Conservation (phyloP, 2,888 invertebrate species). For the Chymomyza fuscimana region DNA sequence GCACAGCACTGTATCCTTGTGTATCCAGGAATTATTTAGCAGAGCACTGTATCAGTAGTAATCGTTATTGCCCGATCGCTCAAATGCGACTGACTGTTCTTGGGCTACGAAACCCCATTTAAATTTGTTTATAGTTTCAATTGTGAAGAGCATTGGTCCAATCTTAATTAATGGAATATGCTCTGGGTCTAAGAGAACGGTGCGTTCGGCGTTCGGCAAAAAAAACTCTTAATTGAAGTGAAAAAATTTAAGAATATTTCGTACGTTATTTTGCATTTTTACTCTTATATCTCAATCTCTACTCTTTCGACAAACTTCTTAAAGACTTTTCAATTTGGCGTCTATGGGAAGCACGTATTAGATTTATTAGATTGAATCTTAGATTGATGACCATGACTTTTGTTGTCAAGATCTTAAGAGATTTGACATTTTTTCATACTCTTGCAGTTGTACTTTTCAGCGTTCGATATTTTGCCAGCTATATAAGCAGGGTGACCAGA, state of each 20-base stretch:
- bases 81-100: slow-evolving; percentile 47
- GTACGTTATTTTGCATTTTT: not conserved
- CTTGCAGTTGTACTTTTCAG: no score
- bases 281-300: not conserved
- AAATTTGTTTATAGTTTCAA: slow-evolving; percentile 30
- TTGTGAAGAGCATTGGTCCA: slow-evolving; percentile 12
- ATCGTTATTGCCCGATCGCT: slow-evolving; percentile 39
- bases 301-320: not conserved
- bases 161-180: not conserved
- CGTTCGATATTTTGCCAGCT: no score
- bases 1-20: slow-evolving; percentile 35
- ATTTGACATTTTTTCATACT: no score
- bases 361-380: not conserved
- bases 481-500: no score
- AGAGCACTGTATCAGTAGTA: not conserved
- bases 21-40: not conserved
- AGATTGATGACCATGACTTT: not conserved
- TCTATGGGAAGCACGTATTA: not conserved
- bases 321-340: not conserved
- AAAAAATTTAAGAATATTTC: not conserved
- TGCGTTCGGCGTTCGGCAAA: no score
- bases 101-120: slow-evolving; percentile 42
- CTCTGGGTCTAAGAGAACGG: not conserved
- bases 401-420: not conserved
- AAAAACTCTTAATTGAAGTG: not conserved